These are phyloP conservation scores for Sternarchorhynchus goeldii DNA, from an alignment of 2,797 vertebrate species.

Conservation along the genomic window DNA sequence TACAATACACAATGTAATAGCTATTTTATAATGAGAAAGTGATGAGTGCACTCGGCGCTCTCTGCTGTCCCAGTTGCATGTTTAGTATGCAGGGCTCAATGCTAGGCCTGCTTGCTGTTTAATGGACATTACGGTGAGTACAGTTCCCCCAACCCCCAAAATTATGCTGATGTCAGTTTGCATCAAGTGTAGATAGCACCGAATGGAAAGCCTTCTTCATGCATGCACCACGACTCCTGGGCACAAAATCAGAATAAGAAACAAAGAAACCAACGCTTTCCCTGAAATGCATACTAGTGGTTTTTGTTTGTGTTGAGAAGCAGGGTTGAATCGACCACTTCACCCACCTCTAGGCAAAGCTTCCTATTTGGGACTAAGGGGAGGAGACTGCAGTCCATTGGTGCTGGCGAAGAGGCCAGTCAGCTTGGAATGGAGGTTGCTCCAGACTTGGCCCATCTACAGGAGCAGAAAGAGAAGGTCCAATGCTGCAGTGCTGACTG, in stretches of 20 bases:
- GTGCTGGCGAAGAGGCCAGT: constrained; percentile 84
- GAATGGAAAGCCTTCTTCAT: background rate
- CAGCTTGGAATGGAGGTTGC: constrained; percentile 92
- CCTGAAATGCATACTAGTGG: constrained; percentile 32
- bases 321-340: constrained; percentile 49
- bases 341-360: constrained; percentile 19
- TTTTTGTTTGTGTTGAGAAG: background rate
- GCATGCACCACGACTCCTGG: background rate
- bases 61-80: constrained; percentile 9
- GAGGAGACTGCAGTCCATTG: constrained; percentile 71
- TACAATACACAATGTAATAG: background rate
- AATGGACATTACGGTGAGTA: background rate
- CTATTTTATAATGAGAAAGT: background rate
- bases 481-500: too few relatives aligned
- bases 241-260: background rate
- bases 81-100: constrained; percentile 10
- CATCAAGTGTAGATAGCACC: background rate
- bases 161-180: background rate
- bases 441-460: constrained; percentile 97
- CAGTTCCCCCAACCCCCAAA: background rate
- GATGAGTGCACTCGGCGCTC: background rate
- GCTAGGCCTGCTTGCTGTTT: background rate
- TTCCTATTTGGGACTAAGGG: constrained; percentile 67
- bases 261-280: background rate
- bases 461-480: constrained; percentile 28